A percentile compares a stretch with the other conserved stretches of the same genome.
Conservation (phyloP, 92 coral and sea anemone genomes). For the Porites cylindrica region DNA sequence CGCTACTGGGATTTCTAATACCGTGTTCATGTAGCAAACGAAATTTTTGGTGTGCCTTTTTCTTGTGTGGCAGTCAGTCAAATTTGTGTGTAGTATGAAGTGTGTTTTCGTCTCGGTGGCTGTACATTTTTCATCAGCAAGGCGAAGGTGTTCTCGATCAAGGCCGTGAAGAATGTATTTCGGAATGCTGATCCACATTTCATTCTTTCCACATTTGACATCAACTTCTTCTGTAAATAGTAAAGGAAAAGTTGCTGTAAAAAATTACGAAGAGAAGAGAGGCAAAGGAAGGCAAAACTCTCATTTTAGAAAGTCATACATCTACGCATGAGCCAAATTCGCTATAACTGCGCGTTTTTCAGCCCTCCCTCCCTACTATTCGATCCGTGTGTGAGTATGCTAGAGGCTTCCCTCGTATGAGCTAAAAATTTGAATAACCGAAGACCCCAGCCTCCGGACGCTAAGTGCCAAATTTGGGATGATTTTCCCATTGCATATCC, state of each 20-base stretch:
- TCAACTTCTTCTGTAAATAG: not conserved
- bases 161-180: slow-evolving; percentile 20
- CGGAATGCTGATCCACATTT: slow-evolving; percentile 46
- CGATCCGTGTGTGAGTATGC: too few relatives aligned
- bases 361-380: too few relatives aligned
- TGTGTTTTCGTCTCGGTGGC: slow-evolving; percentile 41
- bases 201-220: slow-evolving; percentile 43
- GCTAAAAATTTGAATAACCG: too few relatives aligned
- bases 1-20: slow-evolving; percentile 35
- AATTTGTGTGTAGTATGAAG: slow-evolving; percentile 22
- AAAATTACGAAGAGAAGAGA: not conserved
- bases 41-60: slow-evolving; percentile 34
- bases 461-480: too few relatives aligned
- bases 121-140: slow-evolving; percentile 26
- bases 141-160: slow-evolving; percentile 47
- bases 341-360: too few relatives aligned
- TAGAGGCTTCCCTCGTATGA: too few relatives aligned
- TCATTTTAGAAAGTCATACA: too few relatives aligned
- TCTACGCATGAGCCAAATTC: too few relatives aligned
- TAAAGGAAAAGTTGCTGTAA: not conserved
- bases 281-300: too few relatives aligned
- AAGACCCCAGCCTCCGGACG: too few relatives aligned
- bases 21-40: slow-evolving; percentile 38
- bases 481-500: too few relatives aligned
- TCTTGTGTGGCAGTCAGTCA: slow-evolving; percentile 32